Base-by-base conservation (phyloP, 2,113 vertebrate genomes). In the Chloropsis hardwickii region DNA sequence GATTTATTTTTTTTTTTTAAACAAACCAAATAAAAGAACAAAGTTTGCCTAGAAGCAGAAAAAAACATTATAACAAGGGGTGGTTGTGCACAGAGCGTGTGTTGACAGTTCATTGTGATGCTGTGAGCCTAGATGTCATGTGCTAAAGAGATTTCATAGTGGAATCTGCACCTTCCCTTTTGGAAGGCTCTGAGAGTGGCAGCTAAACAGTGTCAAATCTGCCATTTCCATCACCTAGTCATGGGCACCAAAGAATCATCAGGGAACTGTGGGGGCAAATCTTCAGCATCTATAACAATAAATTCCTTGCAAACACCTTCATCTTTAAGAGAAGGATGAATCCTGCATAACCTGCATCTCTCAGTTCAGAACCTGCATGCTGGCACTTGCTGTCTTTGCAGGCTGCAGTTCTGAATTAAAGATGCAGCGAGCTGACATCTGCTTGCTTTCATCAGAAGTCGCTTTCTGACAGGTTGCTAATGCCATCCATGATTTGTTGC, bases 391-490 rank as follows among this genome's bases (percentile, higher is more conserved):
- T 51, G 22, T 28, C 69, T 60, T 78, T 69, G 50, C 78, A 92
- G 74, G 71, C 60, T 81, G 23, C 39, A 78, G 61, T 47, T 95
- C 64, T 73, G 64, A 95, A 81, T 88, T 82, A 73, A 73, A 83
- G 87, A 45, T 61, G 72, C 47, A 89, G 31, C 0, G 21, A 64
- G 78, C 42, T 88, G 87, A 73, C 54, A 62, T 81, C 85, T 88
- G 72, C 76, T 94, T 8, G 1, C 48, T 77, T 88, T 67, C 37
- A 78, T 93, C 48, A 3, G 56, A 83, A 66, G 47, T 62, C 17
- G n/a, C 64, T 60, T 91, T 44, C 76, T 92, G 88, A 87, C 79
- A 83, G 56, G 54, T 86, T 90, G 78, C 71, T 94, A 60, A 77
- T 73, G 79, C 74, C 76, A 77, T 66, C 66, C 47, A 64, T 66